phyloP scores from a whole-genome alignment of 2,888 invertebrate genomes.

The Drosophila imparisetae region DNA sequence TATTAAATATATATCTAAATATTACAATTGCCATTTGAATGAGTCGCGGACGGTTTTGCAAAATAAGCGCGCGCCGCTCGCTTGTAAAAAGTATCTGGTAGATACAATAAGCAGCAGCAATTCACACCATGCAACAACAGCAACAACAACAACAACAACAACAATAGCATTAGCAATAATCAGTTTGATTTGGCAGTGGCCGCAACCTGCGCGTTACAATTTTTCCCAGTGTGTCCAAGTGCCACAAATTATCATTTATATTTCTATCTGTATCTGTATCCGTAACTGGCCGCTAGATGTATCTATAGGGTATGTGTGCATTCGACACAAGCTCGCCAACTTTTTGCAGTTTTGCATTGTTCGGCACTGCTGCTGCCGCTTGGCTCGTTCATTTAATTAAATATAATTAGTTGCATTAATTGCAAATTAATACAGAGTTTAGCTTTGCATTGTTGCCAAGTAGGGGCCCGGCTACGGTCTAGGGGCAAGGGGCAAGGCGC shows the following conservation, averaged over 20 bases:
- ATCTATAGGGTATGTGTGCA: constrained; percentile 40
- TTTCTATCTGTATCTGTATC: constrained; percentile 37
- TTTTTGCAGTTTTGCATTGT: constrained; percentile 57
- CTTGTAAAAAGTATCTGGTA: constrained; percentile 69
- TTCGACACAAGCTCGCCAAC: constrained; percentile 20
- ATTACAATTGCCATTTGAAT: constrained; percentile 74
- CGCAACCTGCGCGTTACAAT: constrained; percentile 71
- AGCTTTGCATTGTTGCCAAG: constrained; percentile 65
- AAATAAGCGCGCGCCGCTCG: constrained; percentile 56
- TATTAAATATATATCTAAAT: constrained; percentile 56
- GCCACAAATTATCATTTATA: constrained; percentile 51
- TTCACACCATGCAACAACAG: constrained; percentile 61
- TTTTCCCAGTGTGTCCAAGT: constrained; percentile 72
- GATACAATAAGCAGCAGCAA: constrained; percentile 78
- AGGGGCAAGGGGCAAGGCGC: neutral
- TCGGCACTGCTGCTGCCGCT: constrained; percentile 56
- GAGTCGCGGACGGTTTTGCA: constrained; percentile 61
- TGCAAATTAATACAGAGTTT: constrained; percentile 82
- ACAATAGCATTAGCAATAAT: constrained; percentile 78
- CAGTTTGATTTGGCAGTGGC: constrained; percentile 74
- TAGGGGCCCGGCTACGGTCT: constrained; percentile 4
- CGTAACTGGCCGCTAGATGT: constrained; percentile 35
- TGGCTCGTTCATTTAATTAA: constrained; percentile 79
- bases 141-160: constrained; percentile 25
- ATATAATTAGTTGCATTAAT: constrained; percentile 81